Conservation (phyloP, 2,888 invertebrate species). For the Pseudolycoriella hygida region DNA sequence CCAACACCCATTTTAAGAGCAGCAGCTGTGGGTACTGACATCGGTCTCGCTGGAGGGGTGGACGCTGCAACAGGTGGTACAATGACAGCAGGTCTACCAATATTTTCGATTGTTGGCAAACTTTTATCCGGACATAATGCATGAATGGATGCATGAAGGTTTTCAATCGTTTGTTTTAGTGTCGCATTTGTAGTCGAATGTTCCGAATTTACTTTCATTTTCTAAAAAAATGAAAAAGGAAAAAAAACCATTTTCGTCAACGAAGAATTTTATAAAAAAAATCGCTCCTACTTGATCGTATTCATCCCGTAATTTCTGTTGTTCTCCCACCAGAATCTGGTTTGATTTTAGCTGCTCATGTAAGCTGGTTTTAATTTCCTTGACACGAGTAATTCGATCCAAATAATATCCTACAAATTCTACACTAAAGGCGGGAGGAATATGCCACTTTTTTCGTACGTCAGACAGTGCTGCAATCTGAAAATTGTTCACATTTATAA, state of each 20-base stretch:
- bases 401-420: slow-evolving; percentile 90
- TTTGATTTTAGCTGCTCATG: slow-evolving; percentile 60
- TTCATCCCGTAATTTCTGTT: slow-evolving; percentile 51
- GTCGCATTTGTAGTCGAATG: slow-evolving; percentile 38
- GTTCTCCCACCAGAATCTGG: slow-evolving; percentile 54
- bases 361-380: slow-evolving; percentile 58
- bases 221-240: neutral
- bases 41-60: slow-evolving; percentile 33
- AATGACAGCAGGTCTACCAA: slow-evolving; percentile 28
- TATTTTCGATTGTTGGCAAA: slow-evolving; percentile 38
- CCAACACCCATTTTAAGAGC: slow-evolving; percentile 76
- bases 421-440: slow-evolving; percentile 82
- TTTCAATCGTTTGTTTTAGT: slow-evolving; percentile 40
- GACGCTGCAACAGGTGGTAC: slow-evolving; percentile 6
- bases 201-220: slow-evolving; percentile 43
- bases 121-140: slow-evolving; percentile 40
- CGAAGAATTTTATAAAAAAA: too few species aligned
- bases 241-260: too few species aligned
- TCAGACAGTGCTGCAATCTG: slow-evolving; percentile 60
- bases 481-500: slow-evolving; percentile 5
- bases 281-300: slow-evolving; percentile 65
- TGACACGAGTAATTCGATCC: slow-evolving; percentile 69
- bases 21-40: slow-evolving; percentile 63
- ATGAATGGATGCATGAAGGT: slow-evolving; percentile 41
- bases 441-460: slow-evolving; percentile 84